Conservation (phyloP, 2,113 vertebrate genomes). For the Gila orcuttii region DNA sequence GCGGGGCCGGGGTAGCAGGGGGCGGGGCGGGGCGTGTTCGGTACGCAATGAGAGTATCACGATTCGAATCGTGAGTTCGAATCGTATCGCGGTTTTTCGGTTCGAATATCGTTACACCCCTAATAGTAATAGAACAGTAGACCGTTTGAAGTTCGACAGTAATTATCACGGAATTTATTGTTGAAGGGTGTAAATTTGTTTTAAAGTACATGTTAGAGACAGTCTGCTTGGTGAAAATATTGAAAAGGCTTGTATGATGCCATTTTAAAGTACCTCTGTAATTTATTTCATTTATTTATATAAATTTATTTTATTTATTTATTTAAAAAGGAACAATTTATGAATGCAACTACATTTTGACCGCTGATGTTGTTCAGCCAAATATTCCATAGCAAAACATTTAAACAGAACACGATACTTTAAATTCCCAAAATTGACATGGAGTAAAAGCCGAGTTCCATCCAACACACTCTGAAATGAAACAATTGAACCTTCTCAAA, state of each 20-base stretch:
- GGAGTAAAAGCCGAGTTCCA: not conserved
- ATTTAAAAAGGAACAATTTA: not conserved
- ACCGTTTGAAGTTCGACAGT: too few species aligned
- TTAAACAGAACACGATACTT: not conserved
- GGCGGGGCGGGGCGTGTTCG: too few species aligned
- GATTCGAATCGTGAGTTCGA: too few species aligned
- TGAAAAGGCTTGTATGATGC: not conserved
- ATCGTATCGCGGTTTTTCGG: too few species aligned
- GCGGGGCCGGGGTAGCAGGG: too few species aligned
- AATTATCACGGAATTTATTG: not conserved
- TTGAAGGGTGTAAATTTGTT: not conserved
- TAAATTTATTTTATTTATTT: not conserved
- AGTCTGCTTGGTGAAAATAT: not conserved
- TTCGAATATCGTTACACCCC: too few species aligned
- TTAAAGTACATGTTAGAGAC: too few species aligned
- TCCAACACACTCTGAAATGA: not conserved
- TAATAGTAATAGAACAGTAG: too few species aligned
- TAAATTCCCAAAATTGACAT: not conserved
- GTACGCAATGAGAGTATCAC: too few species aligned
- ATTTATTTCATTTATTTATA: not conserved
- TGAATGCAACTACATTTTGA: not conserved
- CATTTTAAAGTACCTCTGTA: not conserved
- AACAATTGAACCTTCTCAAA: not conserved
- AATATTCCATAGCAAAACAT: not conserved
- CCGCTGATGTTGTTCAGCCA: not conserved